Percentiles rank a stretch among this genome's conserved stretches.
These are phyloP conservation scores for Sturnus vulgaris DNA, from an alignment of 2,113 vertebrate species.

Conservation along the genomic window DNA sequence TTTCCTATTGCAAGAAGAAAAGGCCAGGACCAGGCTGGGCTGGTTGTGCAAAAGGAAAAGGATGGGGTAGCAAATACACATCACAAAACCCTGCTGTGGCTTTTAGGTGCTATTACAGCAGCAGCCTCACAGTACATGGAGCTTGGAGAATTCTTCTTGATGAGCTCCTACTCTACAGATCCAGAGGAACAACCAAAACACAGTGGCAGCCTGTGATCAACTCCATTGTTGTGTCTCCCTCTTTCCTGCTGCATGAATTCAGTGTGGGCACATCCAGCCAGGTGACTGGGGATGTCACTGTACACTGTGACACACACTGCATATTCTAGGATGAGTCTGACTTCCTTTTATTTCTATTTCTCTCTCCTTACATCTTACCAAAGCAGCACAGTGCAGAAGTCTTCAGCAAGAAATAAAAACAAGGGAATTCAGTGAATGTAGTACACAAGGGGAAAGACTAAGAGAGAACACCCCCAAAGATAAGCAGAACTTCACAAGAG, in stretches of 20 bases:
- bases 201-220: not conserved
- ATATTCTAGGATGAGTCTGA: not conserved
- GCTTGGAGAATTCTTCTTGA: not conserved
- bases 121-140: not conserved
- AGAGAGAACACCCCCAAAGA: not conserved
- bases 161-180: not conserved
- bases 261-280: not conserved
- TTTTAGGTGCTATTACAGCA: not conserved
- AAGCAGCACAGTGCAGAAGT: not conserved
- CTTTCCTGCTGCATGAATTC: fast-evolving
- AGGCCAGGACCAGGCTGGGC: not conserved
- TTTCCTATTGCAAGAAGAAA: not conserved
- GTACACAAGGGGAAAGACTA: not conserved
- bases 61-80: not conserved
- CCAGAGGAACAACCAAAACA: not conserved
- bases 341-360: not conserved
- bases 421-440: not conserved
- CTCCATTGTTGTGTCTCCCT: not conserved
- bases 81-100: not conserved
- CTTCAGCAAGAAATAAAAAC: not conserved
- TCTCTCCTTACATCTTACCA: not conserved
- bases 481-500: not conserved
- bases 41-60: not conserved
- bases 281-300: not conserved
- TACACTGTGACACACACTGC: not conserved